Conservation (phyloP, 1,140 invertebrate species). For the Cyclargus thomasi region DNA sequence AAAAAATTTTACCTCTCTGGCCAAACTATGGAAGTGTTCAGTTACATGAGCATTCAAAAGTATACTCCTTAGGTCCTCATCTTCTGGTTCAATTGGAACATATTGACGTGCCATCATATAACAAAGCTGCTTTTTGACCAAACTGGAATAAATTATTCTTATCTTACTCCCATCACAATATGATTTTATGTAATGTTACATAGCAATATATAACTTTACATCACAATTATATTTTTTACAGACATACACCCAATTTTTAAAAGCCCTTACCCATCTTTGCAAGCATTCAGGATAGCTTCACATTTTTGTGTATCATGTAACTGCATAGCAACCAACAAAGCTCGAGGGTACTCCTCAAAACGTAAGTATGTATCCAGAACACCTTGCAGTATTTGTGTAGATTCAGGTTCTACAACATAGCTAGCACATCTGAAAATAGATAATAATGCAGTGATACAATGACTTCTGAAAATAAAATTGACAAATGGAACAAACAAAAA, state of each 20-base stretch:
- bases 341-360: slow-evolving; percentile 96
- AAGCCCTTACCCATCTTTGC: slow-evolving; percentile 87
- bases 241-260: too few species aligned
- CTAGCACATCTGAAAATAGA: slow-evolving; percentile 89
- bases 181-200: slow-evolving; percentile 9
- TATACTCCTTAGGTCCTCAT: slow-evolving; percentile 95
- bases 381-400: slow-evolving; percentile 90
- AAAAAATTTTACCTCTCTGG: slow-evolving; percentile 84
- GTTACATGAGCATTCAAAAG: slow-evolving; percentile 98
- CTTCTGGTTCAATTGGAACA: slow-evolving; percentile 82
- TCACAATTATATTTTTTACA: slow-evolving; percentile 21
- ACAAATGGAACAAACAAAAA: too few species aligned
- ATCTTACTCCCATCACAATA: slow-evolving; percentile 1
- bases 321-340: slow-evolving; percentile 95
- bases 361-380: slow-evolving; percentile 92
- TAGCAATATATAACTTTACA: too few species aligned
- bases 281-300: slow-evolving; percentile 90
- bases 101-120: slow-evolving; percentile 98
- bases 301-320: slow-evolving; percentile 92
- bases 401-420: slow-evolving; percentile 98
- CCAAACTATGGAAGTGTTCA: slow-evolving; percentile 96
- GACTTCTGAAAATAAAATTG: too few species aligned
- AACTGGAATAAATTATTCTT: slow-evolving; percentile 67
- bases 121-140: slow-evolving; percentile 96
- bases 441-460: neutral